phyloP scores from a whole-genome alignment of 2,888 invertebrate genomes.

The Drepana falcataria region DNA sequence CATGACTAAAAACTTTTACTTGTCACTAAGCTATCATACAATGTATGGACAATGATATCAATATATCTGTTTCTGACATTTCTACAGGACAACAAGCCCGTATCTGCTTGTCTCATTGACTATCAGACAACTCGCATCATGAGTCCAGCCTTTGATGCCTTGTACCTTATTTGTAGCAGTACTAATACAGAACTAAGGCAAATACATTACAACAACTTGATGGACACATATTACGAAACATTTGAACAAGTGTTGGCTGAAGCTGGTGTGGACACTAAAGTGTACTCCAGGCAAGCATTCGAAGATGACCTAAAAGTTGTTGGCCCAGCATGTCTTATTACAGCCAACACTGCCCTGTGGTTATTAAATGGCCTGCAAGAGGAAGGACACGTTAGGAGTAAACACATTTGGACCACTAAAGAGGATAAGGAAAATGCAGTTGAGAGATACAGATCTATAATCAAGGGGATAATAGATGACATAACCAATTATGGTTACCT shows the following conservation, averaged over 20 bases:
- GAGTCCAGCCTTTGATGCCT: slow-evolving; percentile 56
- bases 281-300: slow-evolving; percentile 47
- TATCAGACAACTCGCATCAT: slow-evolving; percentile 56
- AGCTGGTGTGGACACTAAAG: slow-evolving; percentile 26
- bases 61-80: slow-evolving; percentile 6
- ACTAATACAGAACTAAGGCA: slow-evolving; percentile 39
- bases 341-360: slow-evolving; percentile 65
- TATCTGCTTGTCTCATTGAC: slow-evolving; percentile 59
- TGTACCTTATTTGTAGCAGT: slow-evolving; percentile 58
- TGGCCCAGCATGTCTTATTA: slow-evolving; percentile 54
- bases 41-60: neutral
- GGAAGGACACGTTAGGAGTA: slow-evolving; percentile 65
- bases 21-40: neutral
- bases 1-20: neutral
- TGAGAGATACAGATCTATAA: slow-evolving; percentile 38
- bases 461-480: slow-evolving; percentile 54
- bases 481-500: slow-evolving; percentile 44
- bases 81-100: slow-evolving; percentile 45
- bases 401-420: slow-evolving; percentile 32
- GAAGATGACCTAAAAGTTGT: slow-evolving; percentile 49
- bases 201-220: slow-evolving; percentile 32
- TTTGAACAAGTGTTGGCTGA: slow-evolving; percentile 32
- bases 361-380: slow-evolving; percentile 56
- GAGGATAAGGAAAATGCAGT: slow-evolving; percentile 42
- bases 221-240: slow-evolving; percentile 47